These are phyloP conservation scores for Acanthurus lineatus DNA, from an alignment of 2,797 vertebrate species.

Conservation along the genomic window DNA sequence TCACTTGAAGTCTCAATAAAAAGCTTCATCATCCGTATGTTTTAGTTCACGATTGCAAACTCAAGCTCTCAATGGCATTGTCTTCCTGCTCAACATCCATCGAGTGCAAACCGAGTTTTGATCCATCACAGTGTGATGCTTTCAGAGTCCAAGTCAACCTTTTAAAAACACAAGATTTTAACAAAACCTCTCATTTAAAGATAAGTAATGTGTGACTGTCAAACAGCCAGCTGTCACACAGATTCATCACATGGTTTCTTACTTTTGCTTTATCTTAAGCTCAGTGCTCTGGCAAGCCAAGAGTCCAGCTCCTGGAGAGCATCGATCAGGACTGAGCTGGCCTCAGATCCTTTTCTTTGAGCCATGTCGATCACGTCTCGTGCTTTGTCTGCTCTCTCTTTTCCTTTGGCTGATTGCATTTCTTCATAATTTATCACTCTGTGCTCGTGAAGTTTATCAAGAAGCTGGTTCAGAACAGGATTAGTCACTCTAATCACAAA, in stretches of 20 bases:
- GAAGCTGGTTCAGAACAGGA: neutral
- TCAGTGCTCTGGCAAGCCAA: neutral
- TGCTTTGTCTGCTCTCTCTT: neutral
- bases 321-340: neutral
- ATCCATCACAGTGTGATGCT: too few species aligned
- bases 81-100: too few species aligned
- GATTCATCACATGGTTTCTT: neutral
- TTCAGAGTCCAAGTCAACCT: too few species aligned
- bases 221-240: too few species aligned
- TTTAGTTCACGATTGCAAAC: too few species aligned
- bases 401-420: neutral
- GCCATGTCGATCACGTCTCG: neutral
- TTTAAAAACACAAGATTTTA: too few species aligned
- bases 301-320: neutral
- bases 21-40: too few species aligned
- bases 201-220: too few species aligned
- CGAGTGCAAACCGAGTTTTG: too few species aligned
- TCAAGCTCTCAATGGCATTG: too few species aligned
- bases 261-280: neutral
- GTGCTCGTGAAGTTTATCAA: neutral
- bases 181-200: too few species aligned
- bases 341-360: neutral
- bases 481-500: neutral
- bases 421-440: neutral
- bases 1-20: too few species aligned